These are phyloP conservation scores for Cataglyphis hispanica DNA, from an alignment of 1,140 invertebrate genomes.

Conservation along the genomic window DNA sequence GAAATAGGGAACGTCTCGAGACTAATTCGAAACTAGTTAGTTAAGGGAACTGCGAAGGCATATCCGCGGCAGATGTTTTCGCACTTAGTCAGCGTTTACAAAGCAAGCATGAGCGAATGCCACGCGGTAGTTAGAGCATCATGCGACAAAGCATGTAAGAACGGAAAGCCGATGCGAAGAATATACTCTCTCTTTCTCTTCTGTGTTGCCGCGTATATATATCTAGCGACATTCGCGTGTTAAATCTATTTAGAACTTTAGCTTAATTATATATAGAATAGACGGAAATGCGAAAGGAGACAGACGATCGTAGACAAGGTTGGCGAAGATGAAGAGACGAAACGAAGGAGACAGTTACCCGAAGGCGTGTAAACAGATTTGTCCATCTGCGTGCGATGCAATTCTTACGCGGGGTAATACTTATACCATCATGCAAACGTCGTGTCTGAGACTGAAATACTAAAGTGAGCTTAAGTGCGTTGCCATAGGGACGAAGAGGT, in stretches of 20 bases:
- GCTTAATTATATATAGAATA: not conserved
- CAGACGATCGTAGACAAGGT: not conserved
- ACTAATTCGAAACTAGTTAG: constrained; percentile 65
- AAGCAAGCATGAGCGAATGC: constrained; percentile 17
- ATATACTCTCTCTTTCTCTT: constrained; percentile 10
- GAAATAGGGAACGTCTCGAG: constrained; percentile 36
- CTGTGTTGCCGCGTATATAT: constrained; percentile 21
- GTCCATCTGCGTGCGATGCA: constrained; percentile 1
- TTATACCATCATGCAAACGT: constrained; percentile 71
- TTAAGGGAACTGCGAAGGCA: constrained; percentile 62
- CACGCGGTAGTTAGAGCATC: not conserved
- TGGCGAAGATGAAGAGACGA: not conserved
- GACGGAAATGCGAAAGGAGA: not conserved
- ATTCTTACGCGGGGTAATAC: constrained; percentile 55
- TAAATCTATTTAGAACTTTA: constrained; percentile 62
- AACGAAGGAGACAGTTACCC: not conserved
- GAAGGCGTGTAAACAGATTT: constrained; percentile 14
- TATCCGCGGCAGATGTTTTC: constrained; percentile 56
- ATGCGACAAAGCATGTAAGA: not conserved
- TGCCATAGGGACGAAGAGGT: constrained; percentile 78
- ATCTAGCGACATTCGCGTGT: constrained; percentile 48
- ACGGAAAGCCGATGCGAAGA: constrained; percentile 7
- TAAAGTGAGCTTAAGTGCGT: constrained; percentile 81
- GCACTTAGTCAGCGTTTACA: constrained; percentile 34
- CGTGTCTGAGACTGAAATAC: constrained; percentile 76